phyloP scores from a whole-genome alignment of 2,797 vertebrate genomes.

The Monodelphis domestica region DNA sequence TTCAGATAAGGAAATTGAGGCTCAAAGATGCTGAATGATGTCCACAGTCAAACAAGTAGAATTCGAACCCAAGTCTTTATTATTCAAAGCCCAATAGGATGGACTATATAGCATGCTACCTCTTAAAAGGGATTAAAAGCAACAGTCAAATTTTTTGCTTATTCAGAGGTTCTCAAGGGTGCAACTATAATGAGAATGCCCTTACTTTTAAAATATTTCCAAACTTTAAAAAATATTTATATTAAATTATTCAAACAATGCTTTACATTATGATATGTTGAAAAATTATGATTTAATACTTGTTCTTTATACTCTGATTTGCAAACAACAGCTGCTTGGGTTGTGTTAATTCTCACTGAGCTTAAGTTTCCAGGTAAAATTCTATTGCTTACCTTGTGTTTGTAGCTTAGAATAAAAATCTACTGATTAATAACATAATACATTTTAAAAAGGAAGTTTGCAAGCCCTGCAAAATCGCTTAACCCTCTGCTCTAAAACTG shows the following conservation, averaged over 20 bases:
- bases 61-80: not conserved
- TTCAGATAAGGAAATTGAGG: not conserved
- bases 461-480: not conserved
- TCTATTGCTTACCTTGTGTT: slow-evolving; percentile 33
- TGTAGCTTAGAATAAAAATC: slow-evolving; percentile 12
- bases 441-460: not conserved
- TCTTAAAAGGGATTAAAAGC: not conserved
- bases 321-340: slow-evolving; percentile 18
- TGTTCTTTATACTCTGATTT: slow-evolving; percentile 17
- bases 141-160: not conserved
- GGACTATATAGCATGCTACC: not conserved
- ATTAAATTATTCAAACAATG: slow-evolving; percentile 18
- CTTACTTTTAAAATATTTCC: slow-evolving; percentile 21
- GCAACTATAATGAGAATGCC: slow-evolving; percentile 14
- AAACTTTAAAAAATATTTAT: not conserved
- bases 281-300: slow-evolving; percentile 15
- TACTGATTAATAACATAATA: not conserved
- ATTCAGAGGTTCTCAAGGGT: not conserved
- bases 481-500: slow-evolving; percentile 10
- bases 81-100: not conserved
- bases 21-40: not conserved
- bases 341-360: slow-evolving; percentile 14
- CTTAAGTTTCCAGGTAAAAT: slow-evolving; percentile 13
- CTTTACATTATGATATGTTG: not conserved
- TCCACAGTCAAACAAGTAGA: not conserved